Evolutionary conservation across 2,113 vertebrate species (phyloP).

Genomic region (Columba janthina): DNA sequence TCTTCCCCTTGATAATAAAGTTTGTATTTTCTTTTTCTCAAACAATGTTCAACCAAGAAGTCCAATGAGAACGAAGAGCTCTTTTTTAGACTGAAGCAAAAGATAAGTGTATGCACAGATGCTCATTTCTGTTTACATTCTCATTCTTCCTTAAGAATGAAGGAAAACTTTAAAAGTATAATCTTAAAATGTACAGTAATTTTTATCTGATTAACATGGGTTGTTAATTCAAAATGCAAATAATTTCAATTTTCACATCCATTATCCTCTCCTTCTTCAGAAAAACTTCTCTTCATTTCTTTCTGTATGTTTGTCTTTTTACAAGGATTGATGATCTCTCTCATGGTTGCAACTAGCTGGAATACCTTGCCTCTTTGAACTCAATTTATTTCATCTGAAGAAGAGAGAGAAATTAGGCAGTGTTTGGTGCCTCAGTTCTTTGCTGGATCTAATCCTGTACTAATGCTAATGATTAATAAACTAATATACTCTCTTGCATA

Average conservation of each 20-base stretch:
- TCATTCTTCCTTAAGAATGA: neutral
- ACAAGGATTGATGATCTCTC: neutral
- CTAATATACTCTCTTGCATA: neutral
- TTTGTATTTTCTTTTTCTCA: neutral
- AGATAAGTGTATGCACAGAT: neutral
- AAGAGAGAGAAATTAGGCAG: neutral
- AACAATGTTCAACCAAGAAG: neutral
- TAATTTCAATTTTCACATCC: neutral
- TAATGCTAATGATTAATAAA: neutral
- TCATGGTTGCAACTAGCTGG: neutral
- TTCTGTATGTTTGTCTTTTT: neutral
- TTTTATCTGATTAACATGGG: neutral
- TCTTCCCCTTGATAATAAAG: neutral
- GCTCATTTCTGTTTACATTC: neutral
- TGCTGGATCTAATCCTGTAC: neutral
- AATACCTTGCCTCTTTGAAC: neutral
- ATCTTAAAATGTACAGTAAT: neutral
- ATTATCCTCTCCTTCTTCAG: neutral
- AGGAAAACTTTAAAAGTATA: neutral
- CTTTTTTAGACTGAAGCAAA: neutral
- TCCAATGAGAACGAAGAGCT: neutral
- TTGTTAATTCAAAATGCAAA: conserved; percentile 63
- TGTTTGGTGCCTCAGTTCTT: neutral
- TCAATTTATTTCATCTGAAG: neutral
- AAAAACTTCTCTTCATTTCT: conserved; percentile 47